phyloP scores from a whole-genome alignment of 2,797 vertebrate genomes.

The Naso thynnoides region DNA sequence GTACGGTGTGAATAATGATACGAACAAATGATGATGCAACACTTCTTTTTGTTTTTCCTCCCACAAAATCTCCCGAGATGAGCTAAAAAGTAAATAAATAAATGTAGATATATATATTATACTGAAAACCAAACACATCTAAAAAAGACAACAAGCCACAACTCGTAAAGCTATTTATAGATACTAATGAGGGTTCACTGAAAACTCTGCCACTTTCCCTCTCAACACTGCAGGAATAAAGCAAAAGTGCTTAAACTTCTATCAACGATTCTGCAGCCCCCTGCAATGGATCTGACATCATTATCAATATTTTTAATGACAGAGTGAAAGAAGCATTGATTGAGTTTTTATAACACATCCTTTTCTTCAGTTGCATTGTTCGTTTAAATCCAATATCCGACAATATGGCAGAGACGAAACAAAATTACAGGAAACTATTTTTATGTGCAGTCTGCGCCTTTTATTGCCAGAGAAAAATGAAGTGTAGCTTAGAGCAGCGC shows the following conservation, averaged over 20 bases:
- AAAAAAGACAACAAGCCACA: not conserved
- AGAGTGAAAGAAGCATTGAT: not conserved
- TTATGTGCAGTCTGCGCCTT: not conserved
- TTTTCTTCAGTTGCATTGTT: not conserved
- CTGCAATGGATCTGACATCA: not conserved
- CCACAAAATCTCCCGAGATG: not conserved
- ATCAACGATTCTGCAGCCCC: not conserved
- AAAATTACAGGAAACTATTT: conserved; percentile 1
- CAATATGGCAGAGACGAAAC: not conserved
- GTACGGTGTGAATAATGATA: not conserved
- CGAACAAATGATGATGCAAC: fast-evolving
- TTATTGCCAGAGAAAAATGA: conserved; percentile 6
- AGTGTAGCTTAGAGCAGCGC: not conserved
- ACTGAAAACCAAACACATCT: not conserved
- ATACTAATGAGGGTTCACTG: conserved; percentile 18
- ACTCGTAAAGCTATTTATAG: not conserved
- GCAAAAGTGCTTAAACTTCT: not conserved
- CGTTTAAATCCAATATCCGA: not conserved
- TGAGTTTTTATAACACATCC: not conserved
- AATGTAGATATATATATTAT: too few relatives aligned
- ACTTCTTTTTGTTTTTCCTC: not conserved
- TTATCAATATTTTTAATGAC: not conserved
- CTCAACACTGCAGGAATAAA: not conserved
- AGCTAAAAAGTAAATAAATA: not conserved
- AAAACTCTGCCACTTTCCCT: not conserved